Evolutionary conservation across 2,797 vertebrate genomes (phyloP).

Genomic region (Champsocephalus esox): DNA sequence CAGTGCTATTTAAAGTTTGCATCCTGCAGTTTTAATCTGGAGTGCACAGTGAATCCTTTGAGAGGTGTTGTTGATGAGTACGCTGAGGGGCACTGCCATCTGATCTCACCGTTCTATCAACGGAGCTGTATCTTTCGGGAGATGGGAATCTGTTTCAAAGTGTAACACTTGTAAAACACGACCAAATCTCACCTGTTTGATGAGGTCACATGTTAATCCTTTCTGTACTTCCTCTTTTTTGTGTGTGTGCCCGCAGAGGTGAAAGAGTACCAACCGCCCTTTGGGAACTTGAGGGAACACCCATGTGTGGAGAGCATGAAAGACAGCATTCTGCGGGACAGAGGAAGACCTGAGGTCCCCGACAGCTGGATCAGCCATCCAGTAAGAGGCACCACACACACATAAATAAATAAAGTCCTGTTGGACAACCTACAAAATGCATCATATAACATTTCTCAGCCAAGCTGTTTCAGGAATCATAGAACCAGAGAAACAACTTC

Average conservation of each 20-base stretch:
- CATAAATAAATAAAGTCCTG: background rate
- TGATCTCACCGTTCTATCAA: conserved; percentile 32
- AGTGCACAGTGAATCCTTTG: conserved; percentile 50
- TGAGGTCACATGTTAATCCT: background rate
- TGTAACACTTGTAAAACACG: background rate
- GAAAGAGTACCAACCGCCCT: conserved; percentile 95
- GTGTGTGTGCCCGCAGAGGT: conserved; percentile 85
- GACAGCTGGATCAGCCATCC: conserved; percentile 93
- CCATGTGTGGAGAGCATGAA: conserved; percentile 99
- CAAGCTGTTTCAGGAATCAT: background rate
- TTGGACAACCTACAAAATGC: background rate
- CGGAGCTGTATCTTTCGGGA: conserved; percentile 5
- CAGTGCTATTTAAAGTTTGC: conserved; percentile 63
- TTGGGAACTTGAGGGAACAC: conserved; percentile 94
- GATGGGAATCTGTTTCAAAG: conserved; percentile 1
- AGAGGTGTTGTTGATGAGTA: conserved; percentile 49
- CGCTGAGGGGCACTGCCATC: conserved; percentile 38
- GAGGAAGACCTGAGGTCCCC: conserved; percentile 93
- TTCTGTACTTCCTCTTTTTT: background rate
- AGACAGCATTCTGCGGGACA: conserved; percentile 94
- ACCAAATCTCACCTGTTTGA: background rate
- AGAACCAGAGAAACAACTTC: no score
- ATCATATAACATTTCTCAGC: no score
- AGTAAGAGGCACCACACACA: conserved; percentile 78
- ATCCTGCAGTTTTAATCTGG: conserved; percentile 61